Evolutionary conservation across 2,797 vertebrate species (phyloP).

Genomic region (Syngnathus acus): DNA sequence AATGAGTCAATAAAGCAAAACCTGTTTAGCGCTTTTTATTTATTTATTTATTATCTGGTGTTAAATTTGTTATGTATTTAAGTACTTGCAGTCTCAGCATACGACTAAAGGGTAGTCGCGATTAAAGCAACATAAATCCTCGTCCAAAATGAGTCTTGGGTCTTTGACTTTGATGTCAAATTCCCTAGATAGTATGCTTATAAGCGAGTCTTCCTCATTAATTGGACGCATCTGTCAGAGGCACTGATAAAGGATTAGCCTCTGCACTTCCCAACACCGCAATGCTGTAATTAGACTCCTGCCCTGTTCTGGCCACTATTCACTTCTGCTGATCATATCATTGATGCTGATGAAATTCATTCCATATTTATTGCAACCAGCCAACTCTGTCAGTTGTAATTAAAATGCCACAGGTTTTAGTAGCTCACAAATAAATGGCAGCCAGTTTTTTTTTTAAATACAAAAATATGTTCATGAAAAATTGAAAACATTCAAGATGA

Average conservation of each 20-base stretch:
- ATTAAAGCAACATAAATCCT: conserved; percentile 11
- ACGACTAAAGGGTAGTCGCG: not conserved
- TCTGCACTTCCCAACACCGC: conserved; percentile 29
- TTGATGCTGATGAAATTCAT: conserved; percentile 60
- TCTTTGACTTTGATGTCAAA: conserved; percentile 52
- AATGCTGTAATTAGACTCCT: conserved; percentile 47
- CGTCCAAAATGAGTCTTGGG: conserved; percentile 18
- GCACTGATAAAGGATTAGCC: conserved; percentile 52
- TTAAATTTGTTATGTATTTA: no score
- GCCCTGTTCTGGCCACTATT: conserved; percentile 42
- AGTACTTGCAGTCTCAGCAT: not conserved
- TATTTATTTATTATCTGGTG: no score
- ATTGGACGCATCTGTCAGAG: conserved; percentile 64
- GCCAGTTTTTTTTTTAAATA: not conserved
- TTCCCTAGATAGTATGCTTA: conserved; percentile 48
- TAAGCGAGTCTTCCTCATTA: conserved; percentile 55
- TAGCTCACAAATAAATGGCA: conserved; percentile 2
- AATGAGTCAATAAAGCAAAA: no score
- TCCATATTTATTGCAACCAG: conserved; percentile 50
- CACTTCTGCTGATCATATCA: conserved; percentile 33
- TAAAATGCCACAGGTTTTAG: conserved; percentile 10
- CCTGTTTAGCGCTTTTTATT: no score
- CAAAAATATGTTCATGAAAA: not conserved
- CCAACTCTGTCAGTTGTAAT: conserved; percentile 30
- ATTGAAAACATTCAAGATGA: not conserved